A percentile compares a stretch with the other conserved stretches of the same genome.
Evolutionary conservation across 2,888 invertebrate genomes (phyloP).

Genomic region (Dorcus hopei): DNA sequence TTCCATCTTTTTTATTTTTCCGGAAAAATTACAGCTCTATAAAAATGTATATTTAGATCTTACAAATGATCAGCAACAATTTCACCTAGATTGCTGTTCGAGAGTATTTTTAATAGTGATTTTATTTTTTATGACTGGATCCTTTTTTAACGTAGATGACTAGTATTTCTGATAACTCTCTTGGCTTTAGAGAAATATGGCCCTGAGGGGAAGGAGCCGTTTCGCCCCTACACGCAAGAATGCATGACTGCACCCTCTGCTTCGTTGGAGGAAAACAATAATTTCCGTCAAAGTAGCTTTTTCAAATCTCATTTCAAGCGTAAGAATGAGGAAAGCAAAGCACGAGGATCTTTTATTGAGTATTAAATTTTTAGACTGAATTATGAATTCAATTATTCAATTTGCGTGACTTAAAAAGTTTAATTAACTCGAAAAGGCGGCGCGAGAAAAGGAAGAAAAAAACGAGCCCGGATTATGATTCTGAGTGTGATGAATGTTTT

Average conservation of each 20-base stretch:
- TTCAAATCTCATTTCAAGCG: slow-evolving; percentile 5
- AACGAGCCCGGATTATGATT: slow-evolving; percentile 4
- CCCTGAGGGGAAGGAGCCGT: neutral
- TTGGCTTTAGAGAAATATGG: neutral
- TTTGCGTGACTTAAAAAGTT: slow-evolving; percentile 6
- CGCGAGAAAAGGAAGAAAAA: neutral
- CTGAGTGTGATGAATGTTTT: slow-evolving; percentile 10
- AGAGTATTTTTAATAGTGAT: no score
- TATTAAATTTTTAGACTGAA: neutral
- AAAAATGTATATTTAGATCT: no score
- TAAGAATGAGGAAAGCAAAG: neutral
- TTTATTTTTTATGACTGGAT: neutral
- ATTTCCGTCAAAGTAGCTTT: slow-evolving; percentile 22
- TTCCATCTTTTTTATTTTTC: no score
- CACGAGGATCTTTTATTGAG: neutral
- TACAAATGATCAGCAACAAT: no score
- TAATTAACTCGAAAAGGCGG: slow-evolving; percentile 3
- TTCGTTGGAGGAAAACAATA: slow-evolving; percentile 20
- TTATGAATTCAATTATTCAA: slow-evolving; percentile 9
- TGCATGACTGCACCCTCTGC: neutral
- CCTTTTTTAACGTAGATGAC: neutral
- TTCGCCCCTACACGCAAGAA: slow-evolving; percentile 1
- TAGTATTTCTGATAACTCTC: neutral
- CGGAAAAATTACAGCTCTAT: no score
- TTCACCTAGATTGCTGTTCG: no score